These are phyloP conservation scores for Calliopsis andreniformis DNA, from an alignment of 1,140 invertebrate genomes.

Conservation along the genomic window DNA sequence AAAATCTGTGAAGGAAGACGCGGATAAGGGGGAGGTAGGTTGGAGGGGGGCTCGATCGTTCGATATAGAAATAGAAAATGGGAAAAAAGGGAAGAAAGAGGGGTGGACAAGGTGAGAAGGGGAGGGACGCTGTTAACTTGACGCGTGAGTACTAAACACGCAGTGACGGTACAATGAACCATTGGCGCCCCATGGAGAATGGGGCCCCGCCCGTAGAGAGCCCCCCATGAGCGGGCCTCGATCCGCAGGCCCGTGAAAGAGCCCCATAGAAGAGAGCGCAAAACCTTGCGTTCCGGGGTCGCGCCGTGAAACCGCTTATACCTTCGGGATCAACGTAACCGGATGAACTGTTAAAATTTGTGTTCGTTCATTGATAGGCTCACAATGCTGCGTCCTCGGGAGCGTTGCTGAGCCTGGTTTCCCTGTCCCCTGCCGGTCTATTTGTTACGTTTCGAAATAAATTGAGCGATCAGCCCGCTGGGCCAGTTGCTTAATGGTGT, in stretches of 20 bases:
- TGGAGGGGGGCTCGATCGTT: no score
- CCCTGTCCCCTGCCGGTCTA: constrained; percentile 21
- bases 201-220: constrained; percentile 65
- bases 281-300: constrained; percentile 36
- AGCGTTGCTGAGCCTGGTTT: not conserved
- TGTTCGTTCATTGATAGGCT: constrained; percentile 47
- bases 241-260: constrained; percentile 31
- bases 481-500: not conserved
- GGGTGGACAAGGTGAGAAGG: constrained; percentile 33
- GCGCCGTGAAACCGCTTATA: constrained; percentile 52
- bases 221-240: constrained; percentile 62
- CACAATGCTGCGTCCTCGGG: constrained; percentile 16
- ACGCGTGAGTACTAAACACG: constrained; percentile 70
- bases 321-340: constrained; percentile 50
- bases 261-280: constrained; percentile 23
- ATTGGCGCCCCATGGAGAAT: constrained; percentile 61
- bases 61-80: not conserved
- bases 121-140: constrained; percentile 67
- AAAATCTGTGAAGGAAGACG: constrained; percentile 24
- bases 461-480: constrained; percentile 32
- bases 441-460: constrained; percentile 37
- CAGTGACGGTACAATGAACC: constrained; percentile 67
- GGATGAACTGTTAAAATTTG: constrained; percentile 52
- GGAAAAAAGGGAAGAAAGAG: constrained; percentile 18
- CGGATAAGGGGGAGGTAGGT: constrained; percentile 6